Evolutionary conservation across 1,140 invertebrate genomes (phyloP), one percentile per base, ranked within the genome.

Genomic region (Sitobion miscanthi): DNA sequence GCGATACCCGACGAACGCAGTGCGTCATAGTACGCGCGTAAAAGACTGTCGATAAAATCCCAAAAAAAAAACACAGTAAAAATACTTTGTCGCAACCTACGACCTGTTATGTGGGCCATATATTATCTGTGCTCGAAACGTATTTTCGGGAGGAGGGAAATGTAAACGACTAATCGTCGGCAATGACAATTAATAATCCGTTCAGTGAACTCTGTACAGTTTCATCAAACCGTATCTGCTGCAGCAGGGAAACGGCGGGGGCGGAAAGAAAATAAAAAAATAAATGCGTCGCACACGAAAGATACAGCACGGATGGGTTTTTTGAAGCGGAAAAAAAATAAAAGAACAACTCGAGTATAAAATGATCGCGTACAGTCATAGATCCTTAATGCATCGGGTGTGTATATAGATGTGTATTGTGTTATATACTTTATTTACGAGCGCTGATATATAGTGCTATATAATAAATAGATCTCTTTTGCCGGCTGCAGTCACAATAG

Each of bases 291-390:
- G 45, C 54, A 52, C 49, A 35, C 49, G 47, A 88, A 49, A 52
- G 30, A 52, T 30, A 35, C 83, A 3, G 7, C 17, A 82, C 14
- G 45, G 91, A 86, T 45, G 45, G n/a, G 45, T 57, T 93, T 93
- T 86, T 86, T 42, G 82, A 57, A 93, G 82, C 91, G 91, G 82
- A 93, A 93, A 93, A 93, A 86, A 93, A 93, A 93, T 86, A 86
- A 93, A 93, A 85, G 77, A 93, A 93, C 77, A 57, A 93, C 35
- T 85, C 82, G 7, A 92, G 91, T 92, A 92, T 92, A 83, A 92
- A 92, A 92, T 49, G 69, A 92, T 82, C 49, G 49, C 52, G 11
- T 21, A 38, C 87, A 38, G 35, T 54, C 52, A 54, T 89, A 89
- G 88, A 38, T 38, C 52, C 35, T 57, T 89, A 42, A 57, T 89